phyloP scores from a whole-genome alignment of 2,888 invertebrate genomes.

The Pherbina coryleti region DNA sequence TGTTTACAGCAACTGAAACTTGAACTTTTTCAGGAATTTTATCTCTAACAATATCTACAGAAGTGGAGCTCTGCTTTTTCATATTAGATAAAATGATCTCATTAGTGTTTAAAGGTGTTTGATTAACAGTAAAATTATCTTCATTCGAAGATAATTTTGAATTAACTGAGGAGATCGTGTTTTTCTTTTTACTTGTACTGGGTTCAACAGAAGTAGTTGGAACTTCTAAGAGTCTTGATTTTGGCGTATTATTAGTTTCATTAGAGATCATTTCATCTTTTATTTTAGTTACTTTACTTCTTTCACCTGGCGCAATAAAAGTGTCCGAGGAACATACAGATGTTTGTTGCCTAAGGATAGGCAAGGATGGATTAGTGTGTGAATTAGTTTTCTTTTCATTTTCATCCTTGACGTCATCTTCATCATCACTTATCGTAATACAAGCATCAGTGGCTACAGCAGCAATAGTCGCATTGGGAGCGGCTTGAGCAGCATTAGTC shows the following conservation, averaged over 20 bases:
- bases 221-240: no score
- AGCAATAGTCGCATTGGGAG: no score
- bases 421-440: constrained; percentile 26
- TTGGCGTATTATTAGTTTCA: neutral
- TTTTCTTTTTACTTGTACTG: no score
- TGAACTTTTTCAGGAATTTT: no score
- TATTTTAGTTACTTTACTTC: neutral
- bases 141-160: no score
- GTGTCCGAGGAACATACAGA: neutral
- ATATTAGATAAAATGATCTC: no score
- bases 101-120: no score
- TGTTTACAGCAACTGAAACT: neutral
- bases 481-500: neutral
- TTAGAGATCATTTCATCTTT: neutral
- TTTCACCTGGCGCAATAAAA: neutral
- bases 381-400: neutral
- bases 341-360: neutral
- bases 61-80: no score
- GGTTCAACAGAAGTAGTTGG: no score
- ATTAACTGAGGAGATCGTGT: no score
- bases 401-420: constrained; percentile 5
- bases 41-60: no score
- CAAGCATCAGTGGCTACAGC: neutral
- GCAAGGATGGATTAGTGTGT: neutral
- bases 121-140: no score